Base-by-base conservation (phyloP, 2,797 vertebrate genomes). In the Galago senegalensis region DNA sequence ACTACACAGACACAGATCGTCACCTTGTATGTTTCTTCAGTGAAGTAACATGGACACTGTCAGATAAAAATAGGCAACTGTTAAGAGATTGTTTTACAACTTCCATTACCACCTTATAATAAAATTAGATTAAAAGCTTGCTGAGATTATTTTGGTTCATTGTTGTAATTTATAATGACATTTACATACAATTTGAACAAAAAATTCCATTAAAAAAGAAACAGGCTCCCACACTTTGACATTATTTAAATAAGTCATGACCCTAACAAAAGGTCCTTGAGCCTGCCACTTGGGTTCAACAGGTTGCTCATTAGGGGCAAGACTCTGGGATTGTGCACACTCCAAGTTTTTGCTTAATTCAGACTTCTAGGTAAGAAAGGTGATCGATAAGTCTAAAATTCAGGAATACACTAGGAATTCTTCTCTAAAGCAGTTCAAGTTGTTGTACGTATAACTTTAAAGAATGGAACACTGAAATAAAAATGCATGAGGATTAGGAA, bases 21-120 rank as follows among this genome's bases (percentile, higher is more conserved):
- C 99, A 99, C 99, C 99, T 99, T 98, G 98, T 98, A 97, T 98
- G 99, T 98, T 98, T 99, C 99, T 98, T 99, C 99, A 99, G 98
- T 98, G 99, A 98, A 98, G 98, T 98, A 98, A 99, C 98, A 98
- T 99, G 99, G 98, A 98, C 98, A 98, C 99, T 99, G 99, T 99
- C 61, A 98, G 95, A 98, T 96, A 98, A 98, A 99, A 99, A 99
- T 86, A 98, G 97, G 98, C 77, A 98, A 93, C 98, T 97, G 98
- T 98, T 99, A 98, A 99, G 91, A 97, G 94, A 96, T 58, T 93
- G 21, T 67, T 97, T 91, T 91, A 92, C 23, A 96, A 93, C 20
- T 87, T 73, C 87, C 88, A 82, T 27, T 87, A 95, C 93, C 27
- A 93, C 21, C 11, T 96, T 89, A 93, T 40, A 96, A 40, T 43